A percentile compares a stretch with the other conserved stretches of the same genome.
phyloP scores from a whole-genome alignment of 2,888 invertebrate species.

The Netelia virgata region DNA sequence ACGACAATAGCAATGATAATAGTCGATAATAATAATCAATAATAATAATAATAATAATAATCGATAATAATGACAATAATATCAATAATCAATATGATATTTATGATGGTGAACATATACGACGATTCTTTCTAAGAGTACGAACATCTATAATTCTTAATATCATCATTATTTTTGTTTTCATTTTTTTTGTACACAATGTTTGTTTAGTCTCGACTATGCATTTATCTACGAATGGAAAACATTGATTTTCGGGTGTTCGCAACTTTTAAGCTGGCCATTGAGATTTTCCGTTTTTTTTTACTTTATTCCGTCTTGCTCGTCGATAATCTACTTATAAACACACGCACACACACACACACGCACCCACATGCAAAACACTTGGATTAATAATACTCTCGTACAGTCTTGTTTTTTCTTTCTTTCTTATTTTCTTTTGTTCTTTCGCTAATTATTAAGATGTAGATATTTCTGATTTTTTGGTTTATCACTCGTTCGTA shows the following conservation, averaged over 20 bases:
- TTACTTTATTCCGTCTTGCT: too few relatives aligned
- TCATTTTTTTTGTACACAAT: conserved; percentile 68
- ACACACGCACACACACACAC: not conserved
- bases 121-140: conserved; percentile 62
- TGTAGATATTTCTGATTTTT: conserved; percentile 3
- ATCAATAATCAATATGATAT: conserved; percentile 49
- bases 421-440: not conserved
- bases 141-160: conserved; percentile 66
- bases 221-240: conserved; percentile 80
- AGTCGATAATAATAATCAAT: conserved; percentile 45
- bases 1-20: conserved; percentile 18
- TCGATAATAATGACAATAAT: conserved; percentile 39
- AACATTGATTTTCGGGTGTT: conserved; percentile 81
- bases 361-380: conserved; percentile 1
- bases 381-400: conserved; percentile 28
- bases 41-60: conserved; percentile 29
- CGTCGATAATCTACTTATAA: conserved; percentile 12
- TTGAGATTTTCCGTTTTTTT: conserved; percentile 70
- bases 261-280: conserved; percentile 77
- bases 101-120: conserved; percentile 57
- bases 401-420: conserved; percentile 36
- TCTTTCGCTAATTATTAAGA: conserved; percentile 1
- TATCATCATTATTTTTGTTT: conserved; percentile 14
- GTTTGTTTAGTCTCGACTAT: conserved; percentile 63
- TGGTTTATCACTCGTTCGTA: conserved; percentile 10